phyloP scores from a whole-genome alignment of 2,888 invertebrate genomes.

The Vanessa cardui region DNA sequence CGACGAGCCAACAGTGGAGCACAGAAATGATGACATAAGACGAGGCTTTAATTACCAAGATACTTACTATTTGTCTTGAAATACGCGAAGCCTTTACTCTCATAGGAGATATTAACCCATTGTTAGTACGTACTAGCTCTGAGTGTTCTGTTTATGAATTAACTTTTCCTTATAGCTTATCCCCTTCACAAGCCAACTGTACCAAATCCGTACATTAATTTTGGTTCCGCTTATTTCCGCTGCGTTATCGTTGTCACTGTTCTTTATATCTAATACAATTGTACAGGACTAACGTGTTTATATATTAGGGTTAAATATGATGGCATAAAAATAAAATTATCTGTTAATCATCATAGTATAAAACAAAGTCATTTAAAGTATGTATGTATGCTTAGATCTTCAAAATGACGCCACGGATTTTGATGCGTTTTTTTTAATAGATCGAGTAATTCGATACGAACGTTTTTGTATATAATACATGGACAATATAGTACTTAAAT shows the following conservation, averaged over 20 bases:
- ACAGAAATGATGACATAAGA: constrained; percentile 49
- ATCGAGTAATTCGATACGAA: too few relatives aligned
- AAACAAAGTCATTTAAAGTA: too few relatives aligned
- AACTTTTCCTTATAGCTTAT: constrained; percentile 25
- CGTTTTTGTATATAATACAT: too few relatives aligned
- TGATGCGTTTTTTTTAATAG: too few relatives aligned
- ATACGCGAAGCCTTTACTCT: constrained; percentile 42
- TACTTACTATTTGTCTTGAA: constrained; percentile 47
- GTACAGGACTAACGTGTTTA: too few relatives aligned
- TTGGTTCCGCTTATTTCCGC: background rate
- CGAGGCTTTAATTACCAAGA: constrained; percentile 52
- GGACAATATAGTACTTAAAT: too few relatives aligned
- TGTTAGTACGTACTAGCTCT: constrained; percentile 35
- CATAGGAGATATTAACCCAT: constrained; percentile 37
- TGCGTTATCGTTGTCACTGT: background rate
- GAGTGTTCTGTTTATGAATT: constrained; percentile 11
- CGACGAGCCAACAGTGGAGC: constrained; percentile 38
- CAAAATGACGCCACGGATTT: too few relatives aligned
- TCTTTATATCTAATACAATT: too few relatives aligned
- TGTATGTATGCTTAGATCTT: too few relatives aligned
- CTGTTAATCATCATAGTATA: too few relatives aligned
- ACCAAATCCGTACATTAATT: constrained; percentile 19
- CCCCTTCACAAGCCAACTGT: constrained; percentile 23
- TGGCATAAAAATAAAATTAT: too few relatives aligned
- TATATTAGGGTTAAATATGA: too few relatives aligned